phyloP scores from a whole-genome alignment of 2,888 invertebrate genomes.

The Syrista parreyssii region DNA sequence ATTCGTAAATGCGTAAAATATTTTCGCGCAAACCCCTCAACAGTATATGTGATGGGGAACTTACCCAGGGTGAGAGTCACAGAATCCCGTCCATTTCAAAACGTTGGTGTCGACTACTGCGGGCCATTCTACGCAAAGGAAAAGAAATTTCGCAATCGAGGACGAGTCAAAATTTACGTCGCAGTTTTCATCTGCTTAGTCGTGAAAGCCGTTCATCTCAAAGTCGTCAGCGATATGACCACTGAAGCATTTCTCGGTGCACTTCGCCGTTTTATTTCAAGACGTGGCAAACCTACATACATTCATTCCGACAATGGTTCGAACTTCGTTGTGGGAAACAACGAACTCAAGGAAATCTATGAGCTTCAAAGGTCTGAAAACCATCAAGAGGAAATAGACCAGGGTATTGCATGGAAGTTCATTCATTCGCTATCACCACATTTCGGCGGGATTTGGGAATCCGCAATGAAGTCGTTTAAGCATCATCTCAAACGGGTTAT shows the following conservation, averaged over 20 bases:
- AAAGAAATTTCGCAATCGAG: conserved; percentile 17
- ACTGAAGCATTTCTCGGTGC: conserved; percentile 34
- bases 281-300: conserved; percentile 29
- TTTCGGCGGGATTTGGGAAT: conserved; percentile 43
- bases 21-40: too few relatives aligned
- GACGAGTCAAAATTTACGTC: conserved; percentile 29
- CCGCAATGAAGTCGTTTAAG: conserved; percentile 40
- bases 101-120: conserved; percentile 40
- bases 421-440: conserved; percentile 38
- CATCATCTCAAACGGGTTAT: conserved; percentile 34
- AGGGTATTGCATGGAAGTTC: conserved; percentile 34
- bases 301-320: conserved; percentile 42
- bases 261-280: conserved; percentile 32
- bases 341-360: conserved; percentile 20
- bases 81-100: conserved; percentile 36
- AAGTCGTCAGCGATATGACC: conserved; percentile 34
- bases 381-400: not conserved
- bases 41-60: conserved; percentile 44
- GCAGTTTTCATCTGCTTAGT: conserved; percentile 40
- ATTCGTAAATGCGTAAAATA: conserved; percentile 28
- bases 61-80: conserved; percentile 39
- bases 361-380: conserved; percentile 1
- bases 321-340: conserved; percentile 35
- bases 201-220: conserved; percentile 42
- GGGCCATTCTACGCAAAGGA: conserved; percentile 37